Percentiles rank a stretch among this genome's conserved stretches.
phyloP scores from a whole-genome alignment of 2,797 vertebrate genomes.

The Pseudochromis fuscus region DNA sequence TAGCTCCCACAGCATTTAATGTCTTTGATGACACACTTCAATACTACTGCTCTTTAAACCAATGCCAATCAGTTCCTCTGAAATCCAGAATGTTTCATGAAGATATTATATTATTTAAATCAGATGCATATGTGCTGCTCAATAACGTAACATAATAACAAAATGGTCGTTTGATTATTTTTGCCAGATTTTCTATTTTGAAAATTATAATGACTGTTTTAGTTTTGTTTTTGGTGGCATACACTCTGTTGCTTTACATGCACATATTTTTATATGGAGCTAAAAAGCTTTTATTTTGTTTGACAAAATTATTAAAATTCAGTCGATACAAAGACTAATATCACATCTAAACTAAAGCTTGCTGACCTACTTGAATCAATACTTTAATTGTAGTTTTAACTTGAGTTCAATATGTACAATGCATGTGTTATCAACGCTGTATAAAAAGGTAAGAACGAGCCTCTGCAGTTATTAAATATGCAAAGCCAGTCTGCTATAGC shows the following conservation, averaged over 20 bases:
- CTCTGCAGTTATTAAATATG: neutral
- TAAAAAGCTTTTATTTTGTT: too few species aligned
- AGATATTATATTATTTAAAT: conserved; percentile 11
- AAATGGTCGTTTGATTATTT: neutral
- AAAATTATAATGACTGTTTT: too few species aligned
- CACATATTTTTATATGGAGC: too few species aligned
- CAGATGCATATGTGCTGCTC: neutral
- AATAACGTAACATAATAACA: neutral
- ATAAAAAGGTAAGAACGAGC: neutral
- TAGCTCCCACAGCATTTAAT: conserved; percentile 40
- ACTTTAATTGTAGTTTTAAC: neutral
- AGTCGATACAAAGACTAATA: neutral
- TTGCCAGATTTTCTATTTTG: too few species aligned
- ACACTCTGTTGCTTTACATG: too few species aligned
- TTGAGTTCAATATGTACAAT: too few species aligned
- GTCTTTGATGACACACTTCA: conserved; percentile 36
- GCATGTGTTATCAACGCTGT: neutral
- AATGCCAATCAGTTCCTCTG: conserved; percentile 5
- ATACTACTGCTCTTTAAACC: conserved; percentile 13
- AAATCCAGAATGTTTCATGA: conserved; percentile 18
- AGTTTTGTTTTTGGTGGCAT: too few species aligned
- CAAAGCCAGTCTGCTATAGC: neutral
- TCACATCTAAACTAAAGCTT: neutral
- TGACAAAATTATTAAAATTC: too few species aligned
- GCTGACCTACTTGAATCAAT: neutral